These are phyloP conservation scores for Rhinogobio ventralis DNA, from an alignment of 2,797 vertebrate genomes.

Conservation along the genomic window DNA sequence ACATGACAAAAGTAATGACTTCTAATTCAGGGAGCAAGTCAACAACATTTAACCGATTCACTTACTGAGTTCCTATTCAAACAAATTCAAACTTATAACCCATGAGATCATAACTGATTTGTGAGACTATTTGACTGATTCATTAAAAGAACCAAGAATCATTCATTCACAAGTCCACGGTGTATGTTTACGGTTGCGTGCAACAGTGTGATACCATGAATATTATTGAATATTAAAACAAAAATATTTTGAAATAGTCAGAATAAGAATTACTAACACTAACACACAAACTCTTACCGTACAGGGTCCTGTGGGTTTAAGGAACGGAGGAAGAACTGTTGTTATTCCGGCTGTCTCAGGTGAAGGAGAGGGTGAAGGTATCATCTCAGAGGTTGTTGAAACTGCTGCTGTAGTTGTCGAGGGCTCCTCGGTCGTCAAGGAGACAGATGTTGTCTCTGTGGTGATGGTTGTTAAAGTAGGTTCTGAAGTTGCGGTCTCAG, in stretches of 20 bases:
- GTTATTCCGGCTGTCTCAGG: slow-evolving; percentile 60
- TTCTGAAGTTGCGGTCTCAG: slow-evolving; percentile 27
- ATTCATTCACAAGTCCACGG: background rate
- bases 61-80: background rate
- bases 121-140: background rate
- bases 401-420: slow-evolving; percentile 56
- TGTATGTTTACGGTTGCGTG: background rate
- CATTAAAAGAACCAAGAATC: background rate
- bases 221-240: background rate
- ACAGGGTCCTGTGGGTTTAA: slow-evolving; percentile 76
- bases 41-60: background rate
- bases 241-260: background rate
- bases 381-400: slow-evolving; percentile 57
- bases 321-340: slow-evolving; percentile 67
- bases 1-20: background rate
- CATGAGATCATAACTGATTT: background rate
- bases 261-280: background rate
- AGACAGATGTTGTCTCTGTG: slow-evolving; percentile 57
- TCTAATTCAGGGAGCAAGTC: background rate
- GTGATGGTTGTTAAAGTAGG: slow-evolving; percentile 55
- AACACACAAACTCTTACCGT: slow-evolving; percentile 71
- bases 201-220: background rate
- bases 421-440: slow-evolving; percentile 47
- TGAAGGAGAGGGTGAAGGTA: slow-evolving; percentile 58
- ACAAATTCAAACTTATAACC: background rate